Conservation (phyloP, 2,797 vertebrate species). For the Anomalospiza imberbis region DNA sequence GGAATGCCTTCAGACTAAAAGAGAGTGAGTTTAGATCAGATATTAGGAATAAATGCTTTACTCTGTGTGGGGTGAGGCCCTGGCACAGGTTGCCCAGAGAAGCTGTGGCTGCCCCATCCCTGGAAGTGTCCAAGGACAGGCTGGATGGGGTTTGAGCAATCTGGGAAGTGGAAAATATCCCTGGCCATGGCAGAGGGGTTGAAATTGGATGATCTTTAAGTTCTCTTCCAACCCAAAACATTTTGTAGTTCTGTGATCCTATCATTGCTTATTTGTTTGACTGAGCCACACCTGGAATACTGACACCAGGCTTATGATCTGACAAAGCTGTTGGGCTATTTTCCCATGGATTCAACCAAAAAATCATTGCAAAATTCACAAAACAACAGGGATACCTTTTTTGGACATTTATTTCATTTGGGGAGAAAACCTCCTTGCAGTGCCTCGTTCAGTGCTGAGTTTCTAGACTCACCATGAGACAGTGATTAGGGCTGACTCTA, state of each 20-base stretch:
- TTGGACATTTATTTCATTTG: not conserved
- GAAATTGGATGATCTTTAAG: not conserved
- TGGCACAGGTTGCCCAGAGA: not conserved
- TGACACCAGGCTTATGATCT: accelerated
- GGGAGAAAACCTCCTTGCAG: not conserved
- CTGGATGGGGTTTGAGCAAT: not conserved
- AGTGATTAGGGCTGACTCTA: not conserved
- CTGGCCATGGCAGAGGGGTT: not conserved
- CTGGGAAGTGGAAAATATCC: not conserved
- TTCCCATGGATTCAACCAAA: not conserved
- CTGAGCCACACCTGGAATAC: not conserved
- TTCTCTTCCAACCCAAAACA: not conserved
- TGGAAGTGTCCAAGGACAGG: not conserved
- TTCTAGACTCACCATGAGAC: not conserved
- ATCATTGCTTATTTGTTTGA: not conserved
- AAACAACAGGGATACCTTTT: not conserved
- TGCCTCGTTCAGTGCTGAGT: not conserved
- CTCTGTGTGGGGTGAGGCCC: not conserved
- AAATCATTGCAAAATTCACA: not conserved
- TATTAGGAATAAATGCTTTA: not conserved
- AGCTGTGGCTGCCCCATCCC: not conserved
- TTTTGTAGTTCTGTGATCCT: not conserved
- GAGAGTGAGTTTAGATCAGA: not conserved
- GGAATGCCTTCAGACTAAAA: not conserved
- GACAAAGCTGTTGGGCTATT: not conserved